phyloP scores from a whole-genome alignment of 1,140 invertebrate species.

The Hesperophylax magnus region DNA sequence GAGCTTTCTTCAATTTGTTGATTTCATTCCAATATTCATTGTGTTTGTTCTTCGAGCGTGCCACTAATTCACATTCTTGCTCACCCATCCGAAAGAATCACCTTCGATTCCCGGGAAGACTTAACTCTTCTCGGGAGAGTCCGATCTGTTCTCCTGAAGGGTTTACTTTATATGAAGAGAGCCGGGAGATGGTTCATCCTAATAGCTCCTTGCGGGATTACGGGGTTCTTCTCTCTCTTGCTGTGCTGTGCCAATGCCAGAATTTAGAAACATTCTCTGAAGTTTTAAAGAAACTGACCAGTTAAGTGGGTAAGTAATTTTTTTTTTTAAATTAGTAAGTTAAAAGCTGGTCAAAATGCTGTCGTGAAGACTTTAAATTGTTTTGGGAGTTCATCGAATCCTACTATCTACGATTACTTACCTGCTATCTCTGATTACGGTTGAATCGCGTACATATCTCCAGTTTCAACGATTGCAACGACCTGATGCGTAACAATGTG shows the following conservation, averaged over 20 bases:
- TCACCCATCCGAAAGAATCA: conserved; percentile 2
- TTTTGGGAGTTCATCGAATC: too few species aligned
- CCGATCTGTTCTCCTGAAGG: conserved; percentile 26
- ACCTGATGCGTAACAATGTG: too few species aligned
- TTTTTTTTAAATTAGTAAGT: too few species aligned
- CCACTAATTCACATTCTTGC: background rate
- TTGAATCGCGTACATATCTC: too few species aligned
- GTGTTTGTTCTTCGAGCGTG: background rate
- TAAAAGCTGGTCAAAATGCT: too few species aligned
- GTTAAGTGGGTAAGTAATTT: too few species aligned
- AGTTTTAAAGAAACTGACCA: background rate
- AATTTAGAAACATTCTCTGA: background rate
- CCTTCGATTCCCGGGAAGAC: conserved; percentile 16
- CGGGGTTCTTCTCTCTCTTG: conserved; percentile 7
- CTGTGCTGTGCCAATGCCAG: conserved; percentile 1
- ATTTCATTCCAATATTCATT: conserved; percentile 5
- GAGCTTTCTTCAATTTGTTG: background rate
- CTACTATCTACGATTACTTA: too few species aligned
- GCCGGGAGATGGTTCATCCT: conserved; percentile 34
- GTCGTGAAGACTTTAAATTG: too few species aligned
- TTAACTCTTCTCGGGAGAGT: background rate
- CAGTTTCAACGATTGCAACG: too few species aligned
- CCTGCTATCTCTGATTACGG: too few species aligned
- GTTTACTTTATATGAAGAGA: conserved; percentile 39
- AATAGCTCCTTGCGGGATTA: conserved; percentile 42